phyloP scores from a whole-genome alignment of 2,888 invertebrate genomes.

The Augiades crinisus region DNA sequence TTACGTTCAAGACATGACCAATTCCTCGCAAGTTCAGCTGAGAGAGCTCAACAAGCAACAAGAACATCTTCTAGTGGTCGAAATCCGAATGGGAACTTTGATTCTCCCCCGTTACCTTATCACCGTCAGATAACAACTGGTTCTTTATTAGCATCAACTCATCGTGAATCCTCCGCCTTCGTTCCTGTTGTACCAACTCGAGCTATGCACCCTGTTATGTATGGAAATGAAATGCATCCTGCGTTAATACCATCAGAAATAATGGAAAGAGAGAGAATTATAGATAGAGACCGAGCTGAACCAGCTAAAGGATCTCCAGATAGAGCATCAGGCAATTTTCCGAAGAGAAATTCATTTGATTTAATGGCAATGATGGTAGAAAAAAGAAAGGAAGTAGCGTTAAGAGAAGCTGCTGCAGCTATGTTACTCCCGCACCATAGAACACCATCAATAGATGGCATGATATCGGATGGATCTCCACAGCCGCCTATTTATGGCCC shows the following conservation, averaged over 20 bases:
- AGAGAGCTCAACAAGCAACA: conserved; percentile 56
- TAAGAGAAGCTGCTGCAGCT: conserved; percentile 86
- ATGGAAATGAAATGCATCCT: conserved; percentile 87
- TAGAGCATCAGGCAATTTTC: conserved; percentile 62
- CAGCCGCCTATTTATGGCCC: conserved; percentile 85
- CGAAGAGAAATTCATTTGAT: conserved; percentile 84
- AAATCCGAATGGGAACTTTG: conserved; percentile 79
- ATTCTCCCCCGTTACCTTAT: conserved; percentile 84
- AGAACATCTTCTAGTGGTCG: conserved; percentile 77
- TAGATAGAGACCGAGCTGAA: conserved; percentile 72
- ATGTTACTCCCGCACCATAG: conserved; percentile 85
- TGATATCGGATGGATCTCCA: conserved; percentile 81
- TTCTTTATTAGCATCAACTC: conserved; percentile 74
- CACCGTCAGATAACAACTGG: conserved; percentile 84
- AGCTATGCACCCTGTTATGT: conserved; percentile 86
- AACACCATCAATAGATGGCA: conserved; percentile 75
- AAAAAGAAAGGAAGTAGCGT: conserved; percentile 90
- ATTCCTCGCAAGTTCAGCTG: conserved; percentile 80
- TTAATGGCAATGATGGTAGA: conserved; percentile 96
- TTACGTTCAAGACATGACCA: conserved; percentile 82
- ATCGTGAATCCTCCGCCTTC: conserved; percentile 92
- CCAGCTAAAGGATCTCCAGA: conserved; percentile 75
- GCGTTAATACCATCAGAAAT: conserved; percentile 82
- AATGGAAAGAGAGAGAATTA: conserved; percentile 78
- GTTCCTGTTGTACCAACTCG: conserved; percentile 93